Conservation (phyloP, 1,140 invertebrate species). For the Riptortus pedestris region DNA sequence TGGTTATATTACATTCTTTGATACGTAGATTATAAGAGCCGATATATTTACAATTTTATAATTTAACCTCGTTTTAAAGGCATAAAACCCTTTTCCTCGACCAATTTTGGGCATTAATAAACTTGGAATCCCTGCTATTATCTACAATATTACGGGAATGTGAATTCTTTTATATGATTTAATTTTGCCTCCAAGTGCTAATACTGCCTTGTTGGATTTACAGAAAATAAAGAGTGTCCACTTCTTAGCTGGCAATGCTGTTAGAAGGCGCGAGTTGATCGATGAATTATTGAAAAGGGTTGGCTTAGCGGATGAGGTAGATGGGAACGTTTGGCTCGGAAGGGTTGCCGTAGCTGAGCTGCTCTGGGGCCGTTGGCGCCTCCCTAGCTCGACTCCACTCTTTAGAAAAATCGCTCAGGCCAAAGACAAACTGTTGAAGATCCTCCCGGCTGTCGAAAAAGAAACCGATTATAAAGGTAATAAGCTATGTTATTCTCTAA, state of each 20-base stretch:
- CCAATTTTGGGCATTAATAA: background rate
- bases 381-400: background rate
- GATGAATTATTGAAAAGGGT: background rate
- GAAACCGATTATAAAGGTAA: background rate
- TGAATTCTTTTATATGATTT: background rate
- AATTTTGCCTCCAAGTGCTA: background rate
- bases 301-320: background rate
- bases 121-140: background rate
- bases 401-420: background rate
- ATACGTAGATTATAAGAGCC: background rate
- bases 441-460: background rate
- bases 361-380: background rate
- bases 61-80: background rate
- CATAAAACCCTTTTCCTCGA: background rate
- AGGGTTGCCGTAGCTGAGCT: background rate
- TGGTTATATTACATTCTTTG: no score
- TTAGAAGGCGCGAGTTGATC: background rate
- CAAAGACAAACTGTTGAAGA: background rate
- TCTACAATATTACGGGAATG: background rate
- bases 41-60: background rate
- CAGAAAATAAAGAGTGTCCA: conserved; percentile 1
- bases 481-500: background rate
- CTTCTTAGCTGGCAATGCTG: background rate
- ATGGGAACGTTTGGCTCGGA: background rate
- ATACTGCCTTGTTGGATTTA: background rate